Base-by-base conservation (phyloP, 2,797 vertebrate genomes). In the Micrastur ruficollis region DNA sequence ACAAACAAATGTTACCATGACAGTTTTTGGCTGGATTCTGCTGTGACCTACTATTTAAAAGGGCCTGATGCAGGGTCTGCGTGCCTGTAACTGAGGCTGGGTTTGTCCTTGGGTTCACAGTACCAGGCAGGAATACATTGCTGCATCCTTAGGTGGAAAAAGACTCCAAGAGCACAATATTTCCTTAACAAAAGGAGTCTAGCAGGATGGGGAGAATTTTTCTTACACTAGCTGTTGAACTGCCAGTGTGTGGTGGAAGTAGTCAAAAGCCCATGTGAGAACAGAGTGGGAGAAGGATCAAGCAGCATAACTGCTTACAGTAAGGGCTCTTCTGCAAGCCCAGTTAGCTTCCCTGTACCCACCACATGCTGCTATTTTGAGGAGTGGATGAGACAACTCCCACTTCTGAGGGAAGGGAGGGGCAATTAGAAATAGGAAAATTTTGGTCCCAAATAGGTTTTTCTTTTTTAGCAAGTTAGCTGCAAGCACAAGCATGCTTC, bases 1-100 rank as follows among this genome's bases (percentile, higher is more conserved):
- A 95, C 52, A 96, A 97, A 94, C 79, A 96, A 71, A 94, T 92
- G 86, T 94, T 93, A 83, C 92, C 79, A 89, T 89, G 92, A 92
- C 83, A 68, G 46, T 87, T 95, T 90, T 82, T 68, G 89, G 61
- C 92, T 87, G 31, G 65, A 21, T 91, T 94, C 58, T 95, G 16
- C 47, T 78, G n/a, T 86, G 90, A 93, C 61, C 58, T 74, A 6
- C 66, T 61, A 21, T 52, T 82, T 66, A 58, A 82, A 89, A 83
- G 75, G 55, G 52, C 49, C 61, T 58, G 27, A 58, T 89, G 67
- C 49, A 18, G 71, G 75, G 23, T 91, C 65, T 95, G 40, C 6
- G 0, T 79, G 92, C 31, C 44, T 87, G 59, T 80, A 61, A 73
- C 74, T 49, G 49, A 61, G 56, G 31, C 58, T 68, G 29, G 12